Evolutionary conservation across 2,888 invertebrate genomes (phyloP), one percentile per base, ranked within the genome.

Genomic region (Galerucella calmariensis): DNA sequence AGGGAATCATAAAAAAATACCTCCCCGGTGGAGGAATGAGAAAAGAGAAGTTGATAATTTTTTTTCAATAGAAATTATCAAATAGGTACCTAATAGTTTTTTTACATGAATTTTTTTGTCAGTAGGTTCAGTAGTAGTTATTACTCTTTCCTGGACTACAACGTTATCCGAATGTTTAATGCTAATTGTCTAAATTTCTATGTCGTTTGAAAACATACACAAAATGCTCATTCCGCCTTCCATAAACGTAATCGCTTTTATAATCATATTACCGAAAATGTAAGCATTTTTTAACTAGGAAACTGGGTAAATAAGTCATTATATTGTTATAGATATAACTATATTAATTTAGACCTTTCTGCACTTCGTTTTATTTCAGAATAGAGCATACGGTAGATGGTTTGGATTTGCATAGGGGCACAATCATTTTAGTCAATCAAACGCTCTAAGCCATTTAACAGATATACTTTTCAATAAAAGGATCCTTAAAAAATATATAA

Each of bases 161-260:
- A 24, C 2, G 44, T 48, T 35, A 48, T 62, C 11, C 44, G n/a
- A 69, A 73, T 74, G 73, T 71, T 68, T 73, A 75, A 72, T 69
- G 71, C 44, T 46, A 62, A 78, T 79, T 76, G 75, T 72, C 44
- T 77, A 77, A 77, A 76, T 75, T 76, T 77, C 74, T 75, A 73
- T 75, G 75, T 75, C 62, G 71, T 73, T 76, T 74, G 44, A 73
- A 71, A 75, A 74, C 72, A 76, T 66, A 62, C 53, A 65, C 66
- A 74, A 70, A 78, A 71, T 69, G 71, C 59, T 73, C 71, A 72
- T 77, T 78, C 71, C 72, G 73, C 77, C 69, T 75, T 73, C 77
- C 77, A 72, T 74, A 58, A 16, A 56, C 67, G 70, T 69, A 69
- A 69, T 74, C 61, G 14, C 14, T 16, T 67, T 66, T 58, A 67